Base-by-base conservation (phyloP, 2,797 vertebrate species). In the Euphonia xanthogaster region DNA sequence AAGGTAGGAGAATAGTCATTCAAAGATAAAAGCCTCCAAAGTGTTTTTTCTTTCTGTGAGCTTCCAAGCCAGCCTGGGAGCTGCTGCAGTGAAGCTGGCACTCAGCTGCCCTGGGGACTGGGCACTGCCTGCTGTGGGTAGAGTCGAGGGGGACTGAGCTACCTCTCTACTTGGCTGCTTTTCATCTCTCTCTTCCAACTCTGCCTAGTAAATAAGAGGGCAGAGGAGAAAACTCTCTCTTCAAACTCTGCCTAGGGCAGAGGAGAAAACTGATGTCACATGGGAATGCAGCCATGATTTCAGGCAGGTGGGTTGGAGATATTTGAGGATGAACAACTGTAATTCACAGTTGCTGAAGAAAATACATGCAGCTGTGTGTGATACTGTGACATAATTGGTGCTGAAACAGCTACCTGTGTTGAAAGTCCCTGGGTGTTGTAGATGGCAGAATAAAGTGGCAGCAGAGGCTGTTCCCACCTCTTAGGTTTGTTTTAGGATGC, bases 61-160 rank as follows among this genome's bases (percentile, higher is more conserved):
- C 42, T 87, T 72, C 48, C 67, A n/a, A 6, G 8, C 3, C 48
- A 42, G 51, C 8, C 30, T 2, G 1, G 1, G 45, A 77, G 54
- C 25, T 27, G n/a, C 63, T 47, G 72, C 63, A 58, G 63, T 0
- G 14, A 19, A 39, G 60, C 48, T 70, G 71, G 42, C 53, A 35
- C 45, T 39, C 15, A 8, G 27, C 44, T 70, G 62, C 28, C 42
- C 58, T n/a, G 28, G 51, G 37, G 22, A 27, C 27, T 14, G 15
- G n/a, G 3, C 7, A 0, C 47, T 76, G 54, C 17, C n/a, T 65
- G 67, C 2, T 1, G 1, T 65, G n/a, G 37, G 14, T 8, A 6
- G n/a, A 14, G 39, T 10, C 0, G 0, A 23, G 72, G 25, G 58
- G n/a, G 18, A 17, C 37, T 0, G 18, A 54, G 14, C 3, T 42